Base-by-base conservation (phyloP, 2,797 vertebrate species). In the Cephalopachus bancanus region DNA sequence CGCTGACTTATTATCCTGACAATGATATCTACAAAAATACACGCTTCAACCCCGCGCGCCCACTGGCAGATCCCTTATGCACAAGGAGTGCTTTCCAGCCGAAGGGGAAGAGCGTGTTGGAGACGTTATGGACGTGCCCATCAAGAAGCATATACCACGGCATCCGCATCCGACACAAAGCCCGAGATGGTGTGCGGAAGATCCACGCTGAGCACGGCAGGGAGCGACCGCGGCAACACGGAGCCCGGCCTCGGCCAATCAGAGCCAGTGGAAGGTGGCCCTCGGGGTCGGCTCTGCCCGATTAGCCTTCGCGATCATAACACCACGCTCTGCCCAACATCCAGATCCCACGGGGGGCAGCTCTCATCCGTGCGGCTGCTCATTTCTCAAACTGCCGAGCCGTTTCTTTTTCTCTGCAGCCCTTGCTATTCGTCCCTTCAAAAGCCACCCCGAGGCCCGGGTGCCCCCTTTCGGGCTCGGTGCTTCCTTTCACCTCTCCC, bases 201-300 rank as follows among this genome's bases (percentile, higher is more conserved):
- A 95, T 91, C 37, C 93, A 93, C 93, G 96, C 97, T 60, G 91
- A 85, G 95, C 97, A 49, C 33, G 59, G 94, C 97, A 96, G 92
- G 51, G 85, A 93, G 89, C 89, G 65, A 96, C 97, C 83, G 94
- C 93, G 93, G 97, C 95, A 75, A 91, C 95, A 64, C 95, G 16
- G 96, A 95, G 93, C 95, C 89, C 7, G 95, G 95, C 91, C 95
- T 75, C 57, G 84, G 83, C 97, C 97, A 96, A 97, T 96, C 96
- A 96, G 90, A 94, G 83, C 65, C 89, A 80, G 59, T 11, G 79
- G 92, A 92, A 96, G 97, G 96, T 93, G 95, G 96, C 90, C 97
- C 96, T 87, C 94, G 30, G 93, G 97, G 95, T 93, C 94, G 85
- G 89, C 92, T 81, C 90, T 87, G 95, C 92, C 93, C 87, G 86